A percentile compares a stretch with the other conserved stretches of the same genome.
phyloP scores from a whole-genome alignment of 1,140 invertebrate species.

The Macrobrachium rosenbergii region DNA sequence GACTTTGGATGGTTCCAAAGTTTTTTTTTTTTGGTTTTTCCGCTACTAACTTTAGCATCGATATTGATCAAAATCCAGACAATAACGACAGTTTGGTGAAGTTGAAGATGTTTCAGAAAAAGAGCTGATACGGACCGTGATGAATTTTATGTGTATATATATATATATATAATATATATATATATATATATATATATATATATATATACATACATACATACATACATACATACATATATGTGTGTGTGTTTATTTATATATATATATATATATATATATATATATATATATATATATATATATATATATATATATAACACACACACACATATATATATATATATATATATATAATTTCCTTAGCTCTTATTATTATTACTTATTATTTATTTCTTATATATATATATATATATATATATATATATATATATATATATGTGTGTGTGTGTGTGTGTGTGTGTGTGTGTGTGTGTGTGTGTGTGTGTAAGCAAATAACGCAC shows the following conservation, averaged over 20 bases:
- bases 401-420: conserved; percentile 28
- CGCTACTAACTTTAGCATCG: too few relatives aligned
- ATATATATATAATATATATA: background rate
- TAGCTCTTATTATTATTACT: too few relatives aligned
- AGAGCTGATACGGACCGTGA: background rate
- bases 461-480: too few relatives aligned
- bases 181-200: conserved; percentile 16
- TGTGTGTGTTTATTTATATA: too few relatives aligned
- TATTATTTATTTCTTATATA: background rate
- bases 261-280: conserved; percentile 22
- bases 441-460: background rate
- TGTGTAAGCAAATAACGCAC: too few relatives aligned
- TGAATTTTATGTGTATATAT: background rate
- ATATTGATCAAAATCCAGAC: too few relatives aligned
- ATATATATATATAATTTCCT: background rate
- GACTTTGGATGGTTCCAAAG: too few relatives aligned
- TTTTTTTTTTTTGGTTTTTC: too few relatives aligned
- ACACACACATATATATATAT: background rate
- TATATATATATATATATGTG: conserved; percentile 33
- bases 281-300: conserved; percentile 21
- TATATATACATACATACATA: conserved; percentile 7
- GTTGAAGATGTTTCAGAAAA: too few relatives aligned
- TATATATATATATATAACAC: conserved; percentile 15
- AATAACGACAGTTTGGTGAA: too few relatives aligned
- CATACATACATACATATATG: background rate